phyloP scores from a whole-genome alignment of 2,797 vertebrate genomes.

The Spea hammondii region DNA sequence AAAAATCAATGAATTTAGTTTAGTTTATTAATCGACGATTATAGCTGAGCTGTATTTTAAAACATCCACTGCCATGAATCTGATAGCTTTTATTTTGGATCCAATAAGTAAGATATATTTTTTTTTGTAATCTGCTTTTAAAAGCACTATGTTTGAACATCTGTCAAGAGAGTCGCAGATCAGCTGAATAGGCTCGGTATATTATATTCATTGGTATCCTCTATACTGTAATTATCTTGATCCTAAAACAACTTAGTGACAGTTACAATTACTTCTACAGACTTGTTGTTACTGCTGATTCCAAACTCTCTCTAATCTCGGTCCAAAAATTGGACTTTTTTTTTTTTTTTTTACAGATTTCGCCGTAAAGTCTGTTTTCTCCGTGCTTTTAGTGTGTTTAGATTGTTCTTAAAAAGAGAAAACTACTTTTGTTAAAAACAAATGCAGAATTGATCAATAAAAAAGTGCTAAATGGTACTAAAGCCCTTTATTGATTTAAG shows the following conservation, averaged over 20 bases:
- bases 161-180: slow-evolving; percentile 64
- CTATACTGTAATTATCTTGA: slow-evolving; percentile 69
- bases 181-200: slow-evolving; percentile 63
- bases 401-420: no score
- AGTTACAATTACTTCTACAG: slow-evolving; percentile 55
- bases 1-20: not conserved
- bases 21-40: slow-evolving; percentile 9
- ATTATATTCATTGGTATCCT: slow-evolving; percentile 67
- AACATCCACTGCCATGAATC: not conserved
- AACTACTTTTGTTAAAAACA: no score
- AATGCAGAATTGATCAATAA: no score
- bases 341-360: no score
- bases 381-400: no score
- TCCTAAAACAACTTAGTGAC: slow-evolving; percentile 65
- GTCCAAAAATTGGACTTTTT: slow-evolving; percentile 56
- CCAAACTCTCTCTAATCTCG: slow-evolving; percentile 64
- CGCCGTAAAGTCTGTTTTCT: no score
- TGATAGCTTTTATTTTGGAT: slow-evolving; percentile 55
- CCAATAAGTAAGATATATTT: slow-evolving; percentile 59
- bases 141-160: slow-evolving; percentile 65
- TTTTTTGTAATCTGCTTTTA: slow-evolving; percentile 62
- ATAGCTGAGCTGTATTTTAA: not conserved
- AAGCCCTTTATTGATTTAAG: no score
- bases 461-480: no score
- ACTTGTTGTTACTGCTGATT: slow-evolving; percentile 60